Base-by-base conservation (phyloP, 1,140 invertebrate genomes). In the Matsumurasca onukii region DNA sequence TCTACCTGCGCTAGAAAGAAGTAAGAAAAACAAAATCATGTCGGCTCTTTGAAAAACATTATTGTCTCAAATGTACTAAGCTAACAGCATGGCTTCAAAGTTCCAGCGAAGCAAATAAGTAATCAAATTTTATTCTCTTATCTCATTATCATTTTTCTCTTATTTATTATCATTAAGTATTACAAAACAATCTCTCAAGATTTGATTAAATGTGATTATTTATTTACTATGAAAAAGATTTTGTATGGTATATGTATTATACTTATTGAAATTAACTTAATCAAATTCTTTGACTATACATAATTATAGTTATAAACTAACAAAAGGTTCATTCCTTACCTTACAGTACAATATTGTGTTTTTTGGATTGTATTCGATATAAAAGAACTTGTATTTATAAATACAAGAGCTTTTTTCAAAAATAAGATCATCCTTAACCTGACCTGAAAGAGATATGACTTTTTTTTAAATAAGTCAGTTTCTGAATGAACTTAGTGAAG, bases 31-130 rank as follows among this genome's bases (percentile, higher is more conserved):
- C 13, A 27, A 59, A 2, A 27, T 59, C 15, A 59, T 5, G n/a
- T 22, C 17, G 49, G 17, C n/a, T 22, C 5, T 12, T 27, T 27
- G 55, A 9, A 59, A 59, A 59, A 59, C 24, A 27, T 59, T 59
- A 59, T 59, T 59, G 55, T 59, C 55, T 59, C 17, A 27, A 22
- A 59, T 59, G 25, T 29, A 9, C 55, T 59, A 59, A 27, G 55
- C 55, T 59, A 59, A 59, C 25, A 12, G 55, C 25, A 27, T 59
- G 5, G 55, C 55, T 59, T 27, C 15, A 52, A 51, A 51, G 49
- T 22, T 20, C 3, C 17, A 22, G 3, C n/a, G 3, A 51, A 51
- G 49, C n/a, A 51, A 51, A 20, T 5, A 20, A 51, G 49, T 20
- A n/a, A 3, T 5, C 17, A 51, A 22, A 17, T 9, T 9, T 9